Evolutionary conservation across 2,888 invertebrate genomes (phyloP), one percentile per base, ranked within the genome.

Genomic region (Idaea biselata): DNA sequence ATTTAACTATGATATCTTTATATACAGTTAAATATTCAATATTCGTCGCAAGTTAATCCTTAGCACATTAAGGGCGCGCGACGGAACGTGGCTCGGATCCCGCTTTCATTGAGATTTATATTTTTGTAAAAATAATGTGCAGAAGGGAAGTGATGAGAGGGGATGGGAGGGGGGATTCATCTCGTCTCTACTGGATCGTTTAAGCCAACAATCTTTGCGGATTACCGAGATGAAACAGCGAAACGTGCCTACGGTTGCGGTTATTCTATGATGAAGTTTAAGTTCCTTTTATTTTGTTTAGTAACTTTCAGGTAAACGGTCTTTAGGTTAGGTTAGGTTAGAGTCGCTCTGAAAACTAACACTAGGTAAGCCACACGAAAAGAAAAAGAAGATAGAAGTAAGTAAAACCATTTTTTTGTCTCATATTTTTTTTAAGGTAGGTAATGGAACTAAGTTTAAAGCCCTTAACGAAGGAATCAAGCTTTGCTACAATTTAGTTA

Each of bases 91-190:
- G 63, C 63, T 58, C 66, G 68, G 67, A 71, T 71, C 73, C 72
- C 65, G 66, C 68, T 77, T 76, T 78, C 75, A 79, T 79, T 79
- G 75, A 72, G 69, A 74, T 77, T 78, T 76, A 77, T 74, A 73
- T 75, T n/a, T 33, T 54, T 58, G 56, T 61, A 58, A 61, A 57
- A 18, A 33, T 44, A 44, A 44, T 44, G 44, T 44, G 44, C 44
- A 44, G 44, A 44, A 44, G 14, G 44, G 44, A 14, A 44, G 44
- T 3, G 44, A 8, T 8, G 44, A 44, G 44, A 44, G 44, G 44
- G 44, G 44, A 44, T n/a, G 33, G 14, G 33, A 14, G 33, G 33
- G 14, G 33, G 44, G 11, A 44, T 44, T 14, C 44, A 44, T 44
- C 44, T 44, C 44, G 44, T 44, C 44, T 44, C 44, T 8, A 44